These are phyloP conservation scores for Pilophorus perplexus DNA, from an alignment of 2,888 invertebrate species.

Conservation along the genomic window DNA sequence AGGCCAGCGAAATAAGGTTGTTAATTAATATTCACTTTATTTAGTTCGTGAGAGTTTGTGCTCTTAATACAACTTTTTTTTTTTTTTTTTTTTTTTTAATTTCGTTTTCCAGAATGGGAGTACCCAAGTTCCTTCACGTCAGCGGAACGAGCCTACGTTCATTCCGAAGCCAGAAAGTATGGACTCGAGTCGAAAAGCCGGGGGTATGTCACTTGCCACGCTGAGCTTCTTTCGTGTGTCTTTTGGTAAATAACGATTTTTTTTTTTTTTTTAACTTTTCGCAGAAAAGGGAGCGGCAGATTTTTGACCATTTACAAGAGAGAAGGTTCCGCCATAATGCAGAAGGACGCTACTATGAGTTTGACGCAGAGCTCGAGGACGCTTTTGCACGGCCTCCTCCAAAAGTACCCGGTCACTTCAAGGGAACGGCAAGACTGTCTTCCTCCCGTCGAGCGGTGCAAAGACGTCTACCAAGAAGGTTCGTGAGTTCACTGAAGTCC, in stretches of 20 bases:
- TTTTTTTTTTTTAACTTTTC: no score
- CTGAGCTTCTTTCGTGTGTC: no score
- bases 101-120: slow-evolving; percentile 52
- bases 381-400: slow-evolving; percentile 62
- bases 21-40: no score
- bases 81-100: not conserved
- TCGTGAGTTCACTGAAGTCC: no score
- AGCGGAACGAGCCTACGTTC: slow-evolving; percentile 76
- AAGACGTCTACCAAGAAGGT: slow-evolving; percentile 54
- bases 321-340: slow-evolving; percentile 65
- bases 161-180: slow-evolving; percentile 64
- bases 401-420: slow-evolving; percentile 66
- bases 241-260: no score
- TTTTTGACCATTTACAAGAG: slow-evolving; percentile 70
- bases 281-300: slow-evolving; percentile 64
- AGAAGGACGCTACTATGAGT: slow-evolving; percentile 64
- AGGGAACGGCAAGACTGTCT: slow-evolving; percentile 69
- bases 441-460: slow-evolving; percentile 59
- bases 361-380: slow-evolving; percentile 64
- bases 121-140: slow-evolving; percentile 74
- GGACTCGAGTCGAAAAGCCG: slow-evolving; percentile 77
- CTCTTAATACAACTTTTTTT: no score
- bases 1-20: no score
- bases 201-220: slow-evolving; percentile 66
- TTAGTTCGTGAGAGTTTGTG: no score